These are phyloP conservation scores for Halcyon chelicuti DNA, from an alignment of 2,797 vertebrate species.

Conservation along the genomic window DNA sequence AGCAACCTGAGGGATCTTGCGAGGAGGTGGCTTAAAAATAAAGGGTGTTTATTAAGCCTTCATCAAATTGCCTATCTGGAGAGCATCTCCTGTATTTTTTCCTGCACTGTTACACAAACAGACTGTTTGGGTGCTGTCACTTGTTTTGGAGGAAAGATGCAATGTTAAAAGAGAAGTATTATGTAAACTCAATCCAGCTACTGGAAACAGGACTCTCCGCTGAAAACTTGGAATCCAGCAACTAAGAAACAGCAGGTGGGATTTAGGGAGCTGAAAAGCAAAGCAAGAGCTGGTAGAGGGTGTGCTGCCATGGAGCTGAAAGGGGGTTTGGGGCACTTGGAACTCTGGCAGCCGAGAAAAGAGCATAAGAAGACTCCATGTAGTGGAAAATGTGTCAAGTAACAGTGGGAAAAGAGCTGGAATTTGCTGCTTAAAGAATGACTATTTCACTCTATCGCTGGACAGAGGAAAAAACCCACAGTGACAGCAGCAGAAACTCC, in stretches of 20 bases:
- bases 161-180: neutral
- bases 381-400: neutral
- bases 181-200: neutral
- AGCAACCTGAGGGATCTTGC: neutral
- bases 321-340: neutral
- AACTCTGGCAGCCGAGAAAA: neutral
- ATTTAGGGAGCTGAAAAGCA: neutral
- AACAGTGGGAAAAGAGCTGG: neutral
- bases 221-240: neutral
- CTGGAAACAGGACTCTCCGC: neutral
- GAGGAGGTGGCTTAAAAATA: neutral
- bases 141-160: neutral
- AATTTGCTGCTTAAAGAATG: neutral
- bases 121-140: neutral
- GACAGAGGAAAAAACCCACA: neutral
- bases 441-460: neutral
- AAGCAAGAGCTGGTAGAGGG: neutral
- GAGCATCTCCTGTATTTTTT: neutral
- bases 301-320: neutral
- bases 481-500: neutral
- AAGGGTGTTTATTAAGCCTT: neutral
- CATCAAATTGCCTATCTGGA: neutral
- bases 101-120: neutral
- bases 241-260: neutral
- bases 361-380: neutral